Evolutionary conservation across 92 coral and sea anemone species (phyloP).

Genomic region (Parazoanthus swiftii): DNA sequence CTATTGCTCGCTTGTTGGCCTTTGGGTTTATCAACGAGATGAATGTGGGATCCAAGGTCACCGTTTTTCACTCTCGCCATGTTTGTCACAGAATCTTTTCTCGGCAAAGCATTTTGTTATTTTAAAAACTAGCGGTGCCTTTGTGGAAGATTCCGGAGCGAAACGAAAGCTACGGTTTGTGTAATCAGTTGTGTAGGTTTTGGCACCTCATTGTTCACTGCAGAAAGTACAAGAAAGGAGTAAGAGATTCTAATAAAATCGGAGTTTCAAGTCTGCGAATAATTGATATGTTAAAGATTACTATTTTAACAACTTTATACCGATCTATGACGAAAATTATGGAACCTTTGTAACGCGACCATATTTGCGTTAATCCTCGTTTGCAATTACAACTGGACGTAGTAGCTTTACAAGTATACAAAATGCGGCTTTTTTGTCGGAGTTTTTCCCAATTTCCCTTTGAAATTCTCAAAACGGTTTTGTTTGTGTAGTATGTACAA

Average conservation of each 20-base stretch:
- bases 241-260: neutral
- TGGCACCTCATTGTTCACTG: constrained; percentile 31
- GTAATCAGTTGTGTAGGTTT: constrained; percentile 2
- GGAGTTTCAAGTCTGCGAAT: constrained; percentile 1
- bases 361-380: neutral
- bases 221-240: neutral
- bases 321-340: neutral
- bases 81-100: neutral
- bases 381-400: neutral
- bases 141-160: neutral
- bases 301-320: constrained; percentile 4
- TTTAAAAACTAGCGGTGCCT: constrained; percentile 24
- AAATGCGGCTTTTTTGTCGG: neutral
- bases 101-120: neutral
- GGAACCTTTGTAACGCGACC: neutral
- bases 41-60: neutral
- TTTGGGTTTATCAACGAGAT: neutral
- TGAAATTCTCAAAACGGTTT: neutral
- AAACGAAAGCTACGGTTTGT: constrained; percentile 10
- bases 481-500: constrained; percentile 32
- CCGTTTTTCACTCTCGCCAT: neutral
- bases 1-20: constrained; percentile 4
- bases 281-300: constrained; percentile 19
- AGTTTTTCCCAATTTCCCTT: neutral
- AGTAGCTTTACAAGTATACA: neutral